Base-by-base conservation (phyloP, 2,888 invertebrate genomes). In the Smittia sp. region DNA sequence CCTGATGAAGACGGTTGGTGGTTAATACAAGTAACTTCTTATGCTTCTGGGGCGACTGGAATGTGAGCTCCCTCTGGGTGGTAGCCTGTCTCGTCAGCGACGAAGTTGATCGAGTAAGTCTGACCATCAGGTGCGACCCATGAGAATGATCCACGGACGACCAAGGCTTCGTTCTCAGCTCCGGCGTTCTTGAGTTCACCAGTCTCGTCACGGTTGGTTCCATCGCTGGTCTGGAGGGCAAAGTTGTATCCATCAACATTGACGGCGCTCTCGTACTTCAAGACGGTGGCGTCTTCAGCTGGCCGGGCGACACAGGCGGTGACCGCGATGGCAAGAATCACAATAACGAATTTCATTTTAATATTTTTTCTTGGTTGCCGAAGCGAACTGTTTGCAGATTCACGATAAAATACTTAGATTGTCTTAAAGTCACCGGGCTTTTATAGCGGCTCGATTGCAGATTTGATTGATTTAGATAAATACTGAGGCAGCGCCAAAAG, bases 201-300 rank as follows among this genome's bases (percentile, higher is more conserved):
- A 68, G 76, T 75, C 75, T 80, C 80, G 75, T 79, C 76, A 27
- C 77, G 77, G 7, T 75, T 63, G 52, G 75, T 77, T 7, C 79
- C 79, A 75, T 80, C 78, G 73, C 79, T 79, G 46, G 76, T 77
- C 74, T 77, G 32, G 32, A 32, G 32, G 9, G 32, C 32, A 9
- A 32, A 32, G 32, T 32, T 32, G 32, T 32, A 32, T 76, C 85
- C 85, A 76, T 85, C 83, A 76, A 81, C 76, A 67, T 79, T 83
- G 3, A 32, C 32, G 32, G 85, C 83, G 62, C 84, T 84, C 66
- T 83, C 86, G 76, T 87, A 86, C 58, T 86, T 84, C 39, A 88
- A 76, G 65, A 87, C 85, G 78, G 83, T 81, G 1, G 84, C 85
- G 39, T 84, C 83, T 74, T 84, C 83, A 18, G 80, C 76, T 27